These are phyloP conservation scores for Drosophila varians DNA, from an alignment of 1,140 invertebrate genomes.

Conservation along the genomic window DNA sequence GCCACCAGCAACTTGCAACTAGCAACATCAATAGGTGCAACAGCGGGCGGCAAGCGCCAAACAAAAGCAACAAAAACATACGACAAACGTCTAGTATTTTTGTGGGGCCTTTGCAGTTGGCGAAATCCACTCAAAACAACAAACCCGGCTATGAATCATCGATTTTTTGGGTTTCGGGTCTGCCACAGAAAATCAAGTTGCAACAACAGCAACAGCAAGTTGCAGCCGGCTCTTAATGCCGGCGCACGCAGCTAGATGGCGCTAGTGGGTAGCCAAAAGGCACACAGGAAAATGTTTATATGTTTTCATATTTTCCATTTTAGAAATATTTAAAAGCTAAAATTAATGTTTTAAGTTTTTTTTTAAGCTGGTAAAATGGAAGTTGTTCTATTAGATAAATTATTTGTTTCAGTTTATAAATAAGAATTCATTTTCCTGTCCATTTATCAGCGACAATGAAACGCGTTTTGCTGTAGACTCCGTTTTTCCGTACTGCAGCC, in stretches of 20 bases:
- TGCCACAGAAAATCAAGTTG: conserved; percentile 36
- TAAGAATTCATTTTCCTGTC: background rate
- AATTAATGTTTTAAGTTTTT: background rate
- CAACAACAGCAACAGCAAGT: conserved; percentile 18
- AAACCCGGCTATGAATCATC: conserved; percentile 73
- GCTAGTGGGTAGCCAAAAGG: conserved; percentile 67
- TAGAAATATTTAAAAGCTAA: background rate
- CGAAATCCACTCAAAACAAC: conserved; percentile 72
- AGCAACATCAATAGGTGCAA: conserved; percentile 38
- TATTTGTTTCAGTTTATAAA: background rate
- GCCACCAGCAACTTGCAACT: conserved; percentile 46
- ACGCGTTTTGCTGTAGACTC: conserved; percentile 66
- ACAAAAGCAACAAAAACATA: conserved; percentile 25
- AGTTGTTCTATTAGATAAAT: background rate
- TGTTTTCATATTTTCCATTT: background rate
- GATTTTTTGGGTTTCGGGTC: conserved; percentile 49
- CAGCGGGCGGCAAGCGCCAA: conserved; percentile 69
- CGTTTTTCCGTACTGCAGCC: conserved; percentile 59
- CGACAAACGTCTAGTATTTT: conserved; percentile 73
- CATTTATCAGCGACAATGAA: conserved; percentile 51
- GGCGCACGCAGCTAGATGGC: conserved; percentile 75
- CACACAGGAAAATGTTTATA: background rate
- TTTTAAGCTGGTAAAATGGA: background rate
- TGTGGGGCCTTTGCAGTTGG: conserved; percentile 41
- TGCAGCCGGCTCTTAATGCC: conserved; percentile 60